A percentile compares a stretch with the other conserved stretches of the same genome.
These are phyloP conservation scores for Vulpes vulpes DNA, from an alignment of 2,113 vertebrate species.

Conservation along the genomic window DNA sequence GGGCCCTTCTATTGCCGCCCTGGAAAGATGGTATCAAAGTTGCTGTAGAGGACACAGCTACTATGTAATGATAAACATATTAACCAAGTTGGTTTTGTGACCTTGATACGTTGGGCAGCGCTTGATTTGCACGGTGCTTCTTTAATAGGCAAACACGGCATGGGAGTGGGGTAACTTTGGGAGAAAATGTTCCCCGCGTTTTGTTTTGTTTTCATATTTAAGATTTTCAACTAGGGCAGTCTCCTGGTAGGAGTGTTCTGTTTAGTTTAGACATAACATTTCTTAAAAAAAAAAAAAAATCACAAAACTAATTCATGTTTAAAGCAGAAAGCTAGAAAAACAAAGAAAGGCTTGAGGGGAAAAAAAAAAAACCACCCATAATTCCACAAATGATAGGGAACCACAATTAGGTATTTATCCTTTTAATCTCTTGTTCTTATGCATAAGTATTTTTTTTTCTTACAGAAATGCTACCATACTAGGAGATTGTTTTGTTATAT, in stretches of 20 bases:
- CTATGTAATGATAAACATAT: constrained; percentile 81
- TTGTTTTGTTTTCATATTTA: constrained; percentile 1
- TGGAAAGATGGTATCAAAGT: constrained; percentile 74
- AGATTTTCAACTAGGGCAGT: constrained; percentile 13
- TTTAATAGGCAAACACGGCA: constrained; percentile 55
- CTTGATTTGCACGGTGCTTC: constrained; percentile 52
- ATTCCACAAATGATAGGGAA: background rate
- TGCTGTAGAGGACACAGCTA: constrained; percentile 61
- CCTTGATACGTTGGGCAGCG: constrained; percentile 76
- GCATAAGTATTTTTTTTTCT: background rate
- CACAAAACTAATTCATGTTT: constrained; percentile 52
- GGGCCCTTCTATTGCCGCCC: constrained; percentile 63
- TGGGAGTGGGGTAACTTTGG: constrained; percentile 60
- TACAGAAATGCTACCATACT: constrained; percentile 35
- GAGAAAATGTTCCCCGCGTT: constrained; percentile 50
- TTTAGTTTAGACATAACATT: background rate
- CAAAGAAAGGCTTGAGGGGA: background rate
- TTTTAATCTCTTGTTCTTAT: constrained; percentile 40
- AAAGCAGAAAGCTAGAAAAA: constrained; percentile 60
- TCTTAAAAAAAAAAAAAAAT: background rate
- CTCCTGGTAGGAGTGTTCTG: background rate
- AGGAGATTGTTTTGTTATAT: constrained; percentile 29
- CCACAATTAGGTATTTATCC: constrained; percentile 19
- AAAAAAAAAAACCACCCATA: background rate
- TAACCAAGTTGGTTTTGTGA: constrained; percentile 80